phyloP scores from a whole-genome alignment of 92 coral and sea anemone species.

The Epizoanthus rinbou region DNA sequence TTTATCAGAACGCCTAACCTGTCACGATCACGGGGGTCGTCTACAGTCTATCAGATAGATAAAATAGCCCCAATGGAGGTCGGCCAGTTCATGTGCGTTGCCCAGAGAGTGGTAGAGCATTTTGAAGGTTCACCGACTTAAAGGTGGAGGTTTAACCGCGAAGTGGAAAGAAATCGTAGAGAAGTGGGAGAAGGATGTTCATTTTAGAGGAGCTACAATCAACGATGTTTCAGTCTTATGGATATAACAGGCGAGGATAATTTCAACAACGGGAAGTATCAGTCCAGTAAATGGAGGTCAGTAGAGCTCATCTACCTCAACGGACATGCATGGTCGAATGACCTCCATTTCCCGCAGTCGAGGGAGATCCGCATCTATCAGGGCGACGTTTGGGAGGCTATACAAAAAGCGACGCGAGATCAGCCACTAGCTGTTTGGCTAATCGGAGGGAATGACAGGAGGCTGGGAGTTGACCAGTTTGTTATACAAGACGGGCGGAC shows the following conservation, averaged over 20 bases:
- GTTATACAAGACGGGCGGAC: background rate
- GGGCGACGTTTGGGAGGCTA: conserved; percentile 28
- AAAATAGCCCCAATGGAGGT: too few species aligned
- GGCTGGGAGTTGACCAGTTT: conserved; percentile 22
- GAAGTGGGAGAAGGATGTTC: too few species aligned
- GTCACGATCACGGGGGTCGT: background rate
- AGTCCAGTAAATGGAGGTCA: too few species aligned
- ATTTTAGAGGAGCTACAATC: too few species aligned
- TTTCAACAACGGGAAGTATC: conserved; percentile 2
- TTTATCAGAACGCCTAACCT: background rate
- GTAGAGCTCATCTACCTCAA: background rate
- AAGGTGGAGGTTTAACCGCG: too few species aligned
- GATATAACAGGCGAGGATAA: background rate
- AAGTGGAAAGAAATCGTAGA: too few species aligned
- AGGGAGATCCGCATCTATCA: background rate
- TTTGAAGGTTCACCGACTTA: too few species aligned
- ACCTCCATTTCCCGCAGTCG: background rate
- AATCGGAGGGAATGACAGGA: conserved; percentile 5
- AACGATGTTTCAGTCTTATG: background rate
- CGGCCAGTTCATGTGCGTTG: too few species aligned
- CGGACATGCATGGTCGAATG: background rate
- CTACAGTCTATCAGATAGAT: background rate
- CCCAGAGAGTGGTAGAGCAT: too few species aligned
- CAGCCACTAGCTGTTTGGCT: conserved; percentile 20
- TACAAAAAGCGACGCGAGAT: conserved; percentile 20